Conservation (phyloP, 2,888 invertebrate species). For the Xestia ashworthii region DNA sequence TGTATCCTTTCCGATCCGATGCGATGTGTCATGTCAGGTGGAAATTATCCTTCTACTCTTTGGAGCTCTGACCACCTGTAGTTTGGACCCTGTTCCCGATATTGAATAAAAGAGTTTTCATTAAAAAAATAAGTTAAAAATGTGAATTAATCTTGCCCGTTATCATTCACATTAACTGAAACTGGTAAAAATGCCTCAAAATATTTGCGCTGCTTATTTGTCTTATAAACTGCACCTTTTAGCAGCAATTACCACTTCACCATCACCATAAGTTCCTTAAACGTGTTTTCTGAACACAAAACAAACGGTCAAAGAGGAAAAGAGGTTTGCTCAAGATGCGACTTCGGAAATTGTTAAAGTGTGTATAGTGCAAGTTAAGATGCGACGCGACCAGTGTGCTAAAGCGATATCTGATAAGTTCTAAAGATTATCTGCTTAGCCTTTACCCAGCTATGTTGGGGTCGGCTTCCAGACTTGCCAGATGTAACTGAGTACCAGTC, state of each 20-base stretch:
- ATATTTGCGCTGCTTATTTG: background rate
- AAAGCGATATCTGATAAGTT: conserved; percentile 15
- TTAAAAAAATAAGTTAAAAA: too few species aligned
- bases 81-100: too few species aligned
- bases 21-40: too few species aligned
- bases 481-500: too few species aligned
- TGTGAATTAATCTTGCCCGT: background rate
- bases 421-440: background rate
- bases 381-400: conserved; percentile 11
- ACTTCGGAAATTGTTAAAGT: conserved; percentile 56
- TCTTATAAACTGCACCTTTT: background rate
- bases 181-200: background rate
- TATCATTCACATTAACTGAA: background rate
- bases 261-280: background rate
- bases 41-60: too few species aligned
- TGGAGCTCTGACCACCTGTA: too few species aligned
- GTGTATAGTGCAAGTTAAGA: conserved; percentile 36
- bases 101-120: too few species aligned
- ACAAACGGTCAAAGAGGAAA: conserved; percentile 10
- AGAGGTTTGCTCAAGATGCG: conserved; percentile 1
- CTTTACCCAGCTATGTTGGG: background rate
- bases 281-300: conserved; percentile 1
- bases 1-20: too few species aligned
- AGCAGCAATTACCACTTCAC: background rate
- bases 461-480: background rate